These are phyloP conservation scores for Eupithecia abbreviata DNA, from an alignment of 2,888 invertebrate genomes.

Conservation along the genomic window DNA sequence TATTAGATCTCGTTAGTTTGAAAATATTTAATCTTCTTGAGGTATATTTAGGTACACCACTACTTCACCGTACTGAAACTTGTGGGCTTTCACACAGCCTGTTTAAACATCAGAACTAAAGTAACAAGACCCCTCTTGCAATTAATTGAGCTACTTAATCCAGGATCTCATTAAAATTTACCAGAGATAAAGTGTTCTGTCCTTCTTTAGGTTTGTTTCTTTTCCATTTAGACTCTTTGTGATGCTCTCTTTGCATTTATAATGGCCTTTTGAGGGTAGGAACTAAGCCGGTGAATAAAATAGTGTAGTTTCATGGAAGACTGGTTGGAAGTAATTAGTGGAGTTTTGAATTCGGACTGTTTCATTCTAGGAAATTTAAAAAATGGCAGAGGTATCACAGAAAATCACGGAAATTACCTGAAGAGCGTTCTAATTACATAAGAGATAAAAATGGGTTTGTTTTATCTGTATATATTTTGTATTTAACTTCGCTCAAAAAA, in stretches of 20 bases:
- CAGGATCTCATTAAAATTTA: slow-evolving; percentile 8
- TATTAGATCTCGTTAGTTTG: too few species aligned
- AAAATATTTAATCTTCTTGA: not conserved
- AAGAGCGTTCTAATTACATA: not conserved
- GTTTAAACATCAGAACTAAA: not conserved
- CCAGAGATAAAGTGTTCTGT: slow-evolving; percentile 16
- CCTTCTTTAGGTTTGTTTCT: slow-evolving; percentile 7
- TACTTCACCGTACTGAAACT: not conserved
- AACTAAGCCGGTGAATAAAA: slow-evolving; percentile 3
- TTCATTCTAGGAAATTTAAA: not conserved
- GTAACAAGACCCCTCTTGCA: slow-evolving; percentile 13
- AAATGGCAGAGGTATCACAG: not conserved
- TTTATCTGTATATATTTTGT: too few species aligned
- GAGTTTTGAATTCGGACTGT: not conserved
- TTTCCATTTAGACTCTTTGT: slow-evolving; percentile 11
- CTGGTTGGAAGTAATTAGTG: not conserved
- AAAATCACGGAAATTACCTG: not conserved
- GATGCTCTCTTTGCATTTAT: slow-evolving; percentile 1
- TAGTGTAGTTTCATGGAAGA: not conserved
- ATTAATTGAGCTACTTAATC: slow-evolving; percentile 17
- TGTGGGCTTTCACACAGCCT: not conserved
- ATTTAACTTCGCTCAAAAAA: too few species aligned
- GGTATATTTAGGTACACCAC: not conserved
- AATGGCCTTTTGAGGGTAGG: not conserved
- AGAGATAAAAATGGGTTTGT: not conserved